Base-by-base conservation (phyloP, 2,113 vertebrate genomes). In the Podarcis muralis region DNA sequence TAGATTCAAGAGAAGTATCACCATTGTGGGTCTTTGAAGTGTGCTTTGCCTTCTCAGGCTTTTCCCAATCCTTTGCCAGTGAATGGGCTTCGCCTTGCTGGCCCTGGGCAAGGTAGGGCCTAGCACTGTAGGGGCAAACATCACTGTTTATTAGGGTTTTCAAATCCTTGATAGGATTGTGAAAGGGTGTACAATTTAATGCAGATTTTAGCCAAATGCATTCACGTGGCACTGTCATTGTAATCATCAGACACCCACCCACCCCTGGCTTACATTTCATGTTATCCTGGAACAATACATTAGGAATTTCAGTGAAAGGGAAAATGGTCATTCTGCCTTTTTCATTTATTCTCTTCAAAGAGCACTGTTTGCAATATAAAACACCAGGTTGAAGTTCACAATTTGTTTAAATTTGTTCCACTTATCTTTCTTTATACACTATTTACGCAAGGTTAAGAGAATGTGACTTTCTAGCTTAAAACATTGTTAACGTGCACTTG, bases 371-470 rank as follows among this genome's bases (percentile, higher is more conserved):
- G 69, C 69, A 72, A 84, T 3, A 57, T 2, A 9, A 86, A 91
- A 53, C 2, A 72, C 57, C 6, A 40, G 77, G 57, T 57, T 81
- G 43, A 66, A 35, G 4, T 2, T 59, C 82, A 69, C 0, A 18
- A 59, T 81, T 62, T 16, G 77, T 77, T 85, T 15, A 76, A 72
- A 13, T 0, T 18, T 7, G 77, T 88, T 90, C 87, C 66, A 0
- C 4, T 79, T 84, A 6, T 77, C 30, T 87, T 0, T 0, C 23
- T 37, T 18, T 0, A 2, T 74, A 83, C 88, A 88, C 68, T 91
- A 85, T 57, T 84, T 23, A 77, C 59, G 3, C 11, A 2, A 92
- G 90, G 89, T 90, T 78, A 95, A 88, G 27, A 65, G 53, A 75
- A 81, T 40, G 53, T 43, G 35, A 82, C 72, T 62, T 82, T 74